These are phyloP conservation scores for Opisthocomus hoazin DNA, from an alignment of 2,113 vertebrate species.

Conservation along the genomic window DNA sequence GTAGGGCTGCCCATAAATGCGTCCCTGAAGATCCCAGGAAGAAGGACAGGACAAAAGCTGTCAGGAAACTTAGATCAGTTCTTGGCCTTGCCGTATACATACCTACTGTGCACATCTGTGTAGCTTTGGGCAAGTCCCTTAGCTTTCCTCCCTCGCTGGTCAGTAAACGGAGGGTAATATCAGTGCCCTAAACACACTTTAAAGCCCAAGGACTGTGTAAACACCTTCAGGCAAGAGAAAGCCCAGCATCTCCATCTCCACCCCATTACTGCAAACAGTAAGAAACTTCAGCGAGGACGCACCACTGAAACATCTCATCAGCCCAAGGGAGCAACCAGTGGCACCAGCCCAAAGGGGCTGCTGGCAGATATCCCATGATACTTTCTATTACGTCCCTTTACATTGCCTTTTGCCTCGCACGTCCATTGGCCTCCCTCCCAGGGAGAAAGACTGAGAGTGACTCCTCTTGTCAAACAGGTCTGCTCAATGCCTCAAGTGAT, in stretches of 20 bases:
- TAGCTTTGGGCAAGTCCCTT: neutral
- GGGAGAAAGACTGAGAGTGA: neutral
- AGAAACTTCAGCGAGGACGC: neutral
- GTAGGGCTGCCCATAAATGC: neutral
- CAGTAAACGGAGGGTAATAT: neutral
- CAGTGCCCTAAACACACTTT: neutral
- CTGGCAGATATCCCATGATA: neutral
- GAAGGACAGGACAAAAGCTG: neutral
- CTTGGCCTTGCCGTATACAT: neutral
- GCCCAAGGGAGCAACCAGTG: neutral
- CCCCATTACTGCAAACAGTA: neutral
- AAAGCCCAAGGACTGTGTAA: neutral
- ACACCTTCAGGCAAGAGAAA: neutral
- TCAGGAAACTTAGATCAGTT: neutral
- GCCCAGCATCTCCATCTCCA: neutral
- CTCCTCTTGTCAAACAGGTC: neutral
- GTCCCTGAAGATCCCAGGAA: neutral
- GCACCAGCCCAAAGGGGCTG: neutral
- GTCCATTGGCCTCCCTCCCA: neutral
- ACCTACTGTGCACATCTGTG: neutral
- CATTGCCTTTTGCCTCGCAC: neutral
- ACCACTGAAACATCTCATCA: neutral
- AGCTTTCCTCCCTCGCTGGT: neutral
- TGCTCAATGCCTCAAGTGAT: rapidly evolving
- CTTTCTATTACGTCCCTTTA: neutral